A percentile compares a stretch with the other conserved stretches of the same genome.
Evolutionary conservation across 2,888 invertebrate genomes (phyloP).

Genomic region (Cistogaster globosa): DNA sequence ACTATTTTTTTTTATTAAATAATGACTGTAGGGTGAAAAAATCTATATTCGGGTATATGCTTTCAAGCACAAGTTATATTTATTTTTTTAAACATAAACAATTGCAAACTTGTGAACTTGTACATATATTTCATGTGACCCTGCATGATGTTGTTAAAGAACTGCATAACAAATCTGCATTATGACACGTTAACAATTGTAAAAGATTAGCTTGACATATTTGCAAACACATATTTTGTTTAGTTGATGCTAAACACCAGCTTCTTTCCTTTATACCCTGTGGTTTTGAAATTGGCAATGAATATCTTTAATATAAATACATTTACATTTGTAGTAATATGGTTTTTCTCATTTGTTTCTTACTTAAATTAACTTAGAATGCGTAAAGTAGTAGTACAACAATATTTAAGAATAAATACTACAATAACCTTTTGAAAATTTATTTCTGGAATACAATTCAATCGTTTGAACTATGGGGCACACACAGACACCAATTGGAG

Average conservation of each 20-base stretch:
- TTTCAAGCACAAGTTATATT: no score
- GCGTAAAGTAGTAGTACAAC: no score
- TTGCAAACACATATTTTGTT: slow-evolving; percentile 37
- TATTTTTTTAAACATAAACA: no score
- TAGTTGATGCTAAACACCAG: slow-evolving; percentile 22
- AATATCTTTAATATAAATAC: not conserved
- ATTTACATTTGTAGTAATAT: not conserved
- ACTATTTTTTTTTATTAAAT: no score
- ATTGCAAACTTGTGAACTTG: not conserved
- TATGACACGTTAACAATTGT: slow-evolving; percentile 41
- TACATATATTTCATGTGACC: not conserved
- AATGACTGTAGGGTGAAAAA: no score
- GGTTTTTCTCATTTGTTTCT: not conserved
- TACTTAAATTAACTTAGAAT: no score
- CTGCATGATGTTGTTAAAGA: not conserved
- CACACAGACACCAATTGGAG: no score
- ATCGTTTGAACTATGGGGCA: not conserved
- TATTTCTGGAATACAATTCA: no score
- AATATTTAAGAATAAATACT: no score
- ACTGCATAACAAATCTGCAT: slow-evolving; percentile 19
- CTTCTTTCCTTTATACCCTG: not conserved
- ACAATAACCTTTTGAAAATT: no score
- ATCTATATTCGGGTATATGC: no score
- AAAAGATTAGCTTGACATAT: slow-evolving; percentile 55
- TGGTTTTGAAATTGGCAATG: not conserved